Base-by-base conservation (phyloP, 2,888 invertebrate species). In the Parnassius mnemosyne region DNA sequence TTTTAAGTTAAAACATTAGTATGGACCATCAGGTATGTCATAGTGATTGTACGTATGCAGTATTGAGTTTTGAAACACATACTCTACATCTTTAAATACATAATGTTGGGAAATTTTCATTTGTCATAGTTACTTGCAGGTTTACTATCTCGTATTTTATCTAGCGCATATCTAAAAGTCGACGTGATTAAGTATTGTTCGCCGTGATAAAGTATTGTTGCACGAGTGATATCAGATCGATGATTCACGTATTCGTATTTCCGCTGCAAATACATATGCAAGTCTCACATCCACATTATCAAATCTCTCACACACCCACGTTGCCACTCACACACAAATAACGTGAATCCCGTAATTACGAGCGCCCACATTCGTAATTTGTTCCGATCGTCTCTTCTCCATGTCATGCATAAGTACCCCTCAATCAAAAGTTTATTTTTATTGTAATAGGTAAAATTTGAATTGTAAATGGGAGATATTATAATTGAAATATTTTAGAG, bases 301-400 rank as follows among this genome's bases (percentile, higher is more conserved):
- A 42, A 47, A 47, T 43, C 52, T 25, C 25, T 10, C 49, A 25
- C 59, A 59, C 52, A 53, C 47, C 47, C 41, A 58, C 54, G 25
- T 13, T 43, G 51, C 47, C 41, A 42, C 53, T 47, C 47, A 52
- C 56, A 43, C 57, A 47, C 44, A 34, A 25, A 53, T 42, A 58
- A 11, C 50, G 13, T 20, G 51, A 55, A 59, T 55, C 42, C 55
- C 51, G 47, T 59, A 59, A 63, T 63, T 57, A 57, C 61, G 55
- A 12, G 59, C 63, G 63, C 63, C 59, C 63, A 63, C 63, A 52
- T 55, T 46, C 34, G 55, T 56, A 51, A 61, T 56, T 58, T 41
- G 62, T 51, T 41, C 20, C 41, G 47, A 60, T 60, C 53, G 60
- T 25, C 42, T 42, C 16, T 12, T 16, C 25, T 44, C 11, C 51